phyloP scores from a whole-genome alignment of 1,140 invertebrate species.

The Triops cancriformis region DNA sequence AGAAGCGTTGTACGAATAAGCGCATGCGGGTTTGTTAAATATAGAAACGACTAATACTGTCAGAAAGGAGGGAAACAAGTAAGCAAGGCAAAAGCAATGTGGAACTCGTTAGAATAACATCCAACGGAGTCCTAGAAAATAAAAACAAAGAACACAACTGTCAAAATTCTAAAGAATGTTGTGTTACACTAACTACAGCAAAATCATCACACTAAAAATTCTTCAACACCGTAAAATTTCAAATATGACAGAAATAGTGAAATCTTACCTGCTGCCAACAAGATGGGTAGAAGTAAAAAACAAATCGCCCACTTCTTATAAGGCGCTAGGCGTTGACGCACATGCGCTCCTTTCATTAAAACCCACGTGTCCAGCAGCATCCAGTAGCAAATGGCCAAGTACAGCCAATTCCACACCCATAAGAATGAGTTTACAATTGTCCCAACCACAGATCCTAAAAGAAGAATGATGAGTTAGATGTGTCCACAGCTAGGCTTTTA shows the following conservation, averaged over 20 bases:
- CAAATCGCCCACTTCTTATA: background rate
- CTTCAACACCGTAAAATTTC: background rate
- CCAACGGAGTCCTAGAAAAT: background rate
- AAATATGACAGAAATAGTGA: background rate
- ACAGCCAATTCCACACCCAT: constrained; percentile 15
- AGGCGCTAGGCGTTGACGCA: background rate
- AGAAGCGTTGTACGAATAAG: background rate
- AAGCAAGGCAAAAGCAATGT: background rate
- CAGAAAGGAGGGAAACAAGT: background rate
- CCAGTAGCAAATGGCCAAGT: constrained; percentile 18
- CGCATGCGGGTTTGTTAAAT: background rate
- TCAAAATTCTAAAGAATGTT: background rate
- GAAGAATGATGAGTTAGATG: background rate
- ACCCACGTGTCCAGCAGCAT: constrained; percentile 20
- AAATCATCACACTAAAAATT: background rate
- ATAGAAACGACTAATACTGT: background rate
- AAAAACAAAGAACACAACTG: background rate
- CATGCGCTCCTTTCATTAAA: background rate
- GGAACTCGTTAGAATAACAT: background rate
- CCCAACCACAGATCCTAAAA: background rate
- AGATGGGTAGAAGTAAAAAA: background rate
- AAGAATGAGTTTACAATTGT: background rate
- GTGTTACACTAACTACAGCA: background rate
- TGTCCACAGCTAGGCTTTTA: too few relatives aligned
- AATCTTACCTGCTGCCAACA: background rate